Evolutionary conservation across 2,888 invertebrate species (phyloP).

Genomic region (Siphonodentalium dalli): DNA sequence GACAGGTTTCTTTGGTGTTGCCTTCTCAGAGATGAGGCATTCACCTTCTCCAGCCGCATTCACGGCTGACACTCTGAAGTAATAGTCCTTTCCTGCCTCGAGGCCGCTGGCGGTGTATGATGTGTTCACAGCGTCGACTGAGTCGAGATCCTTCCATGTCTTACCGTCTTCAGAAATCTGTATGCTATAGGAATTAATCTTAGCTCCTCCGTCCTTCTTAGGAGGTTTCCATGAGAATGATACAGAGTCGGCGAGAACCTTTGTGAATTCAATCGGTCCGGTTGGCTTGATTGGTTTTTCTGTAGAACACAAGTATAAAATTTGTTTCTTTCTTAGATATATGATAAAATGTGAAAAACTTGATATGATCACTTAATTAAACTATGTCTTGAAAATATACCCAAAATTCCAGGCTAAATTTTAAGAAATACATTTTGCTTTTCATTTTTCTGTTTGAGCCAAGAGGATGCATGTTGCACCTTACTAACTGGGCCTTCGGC

Average conservation of each 20-base stretch:
- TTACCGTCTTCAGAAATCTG: constrained; percentile 40
- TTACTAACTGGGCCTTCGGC: no score
- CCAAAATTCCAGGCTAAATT: no score
- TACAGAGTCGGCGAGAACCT: constrained; percentile 49
- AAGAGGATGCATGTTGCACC: no score
- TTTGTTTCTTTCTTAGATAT: no score
- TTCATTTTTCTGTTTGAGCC: no score
- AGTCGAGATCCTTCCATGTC: no score
- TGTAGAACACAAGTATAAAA: constrained; percentile 46
- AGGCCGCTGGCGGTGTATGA: no score
- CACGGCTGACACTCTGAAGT: constrained; percentile 54
- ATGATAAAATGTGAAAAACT: no score
- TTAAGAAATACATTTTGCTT: no score
- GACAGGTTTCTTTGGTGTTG: constrained; percentile 42
- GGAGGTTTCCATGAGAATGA: constrained; percentile 56
- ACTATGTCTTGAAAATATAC: no score
- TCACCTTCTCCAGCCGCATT: constrained; percentile 65
- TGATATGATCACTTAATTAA: no score
- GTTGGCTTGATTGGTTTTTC: constrained; percentile 50
- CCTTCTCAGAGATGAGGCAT: constrained; percentile 36
- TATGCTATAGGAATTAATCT: constrained; percentile 51
- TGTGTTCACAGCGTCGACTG: no score
- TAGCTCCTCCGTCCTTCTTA: constrained; percentile 54
- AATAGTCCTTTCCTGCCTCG: constrained; percentile 49
- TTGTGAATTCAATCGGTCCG: constrained; percentile 50